These are phyloP conservation scores for Akabosia matsudoensis DNA, from an alignment of 1,140 invertebrate genomes.

Conservation along the genomic window DNA sequence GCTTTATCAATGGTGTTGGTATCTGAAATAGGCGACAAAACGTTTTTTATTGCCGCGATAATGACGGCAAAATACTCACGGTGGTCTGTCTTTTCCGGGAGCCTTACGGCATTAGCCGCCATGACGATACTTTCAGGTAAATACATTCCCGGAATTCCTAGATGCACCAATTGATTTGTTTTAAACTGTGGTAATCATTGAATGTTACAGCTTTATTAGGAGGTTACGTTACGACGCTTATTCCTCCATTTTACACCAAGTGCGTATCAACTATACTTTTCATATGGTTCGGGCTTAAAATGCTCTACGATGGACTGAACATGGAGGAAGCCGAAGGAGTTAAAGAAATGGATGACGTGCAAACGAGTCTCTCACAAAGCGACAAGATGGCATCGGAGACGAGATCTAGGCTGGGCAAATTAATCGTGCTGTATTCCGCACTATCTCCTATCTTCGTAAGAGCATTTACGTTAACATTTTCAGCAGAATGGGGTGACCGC, in stretches of 20 bases:
- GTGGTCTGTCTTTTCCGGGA: conserved; percentile 84
- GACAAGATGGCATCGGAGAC: conserved; percentile 71
- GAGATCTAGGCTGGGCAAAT: neutral
- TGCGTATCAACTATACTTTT: conserved; percentile 92
- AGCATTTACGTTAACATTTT: conserved; percentile 90
- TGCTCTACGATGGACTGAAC: conserved; percentile 91
- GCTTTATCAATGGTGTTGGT: conserved; percentile 93
- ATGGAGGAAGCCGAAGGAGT: conserved; percentile 92
- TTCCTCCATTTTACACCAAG: conserved; percentile 86
- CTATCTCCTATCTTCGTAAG: conserved; percentile 81
- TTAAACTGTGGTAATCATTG: neutral
- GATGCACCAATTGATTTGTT: no score
- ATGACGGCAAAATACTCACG: conserved; percentile 97
- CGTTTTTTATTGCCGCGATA: conserved; percentile 98
- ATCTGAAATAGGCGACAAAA: conserved; percentile 97
- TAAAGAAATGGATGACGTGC: conserved; percentile 95
- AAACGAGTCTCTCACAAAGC: conserved; percentile 83
- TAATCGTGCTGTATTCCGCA: conserved; percentile 48
- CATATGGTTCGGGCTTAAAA: conserved; percentile 96
- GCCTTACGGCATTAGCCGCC: conserved; percentile 80
- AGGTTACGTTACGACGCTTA: conserved; percentile 81
- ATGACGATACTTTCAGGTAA: conserved; percentile 92
- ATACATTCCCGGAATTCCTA: neutral
- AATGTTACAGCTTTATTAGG: conserved; percentile 72
- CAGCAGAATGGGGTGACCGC: conserved; percentile 97